phyloP scores from a whole-genome alignment of 2,113 vertebrate genomes.

The Muntiacus reevesi region DNA sequence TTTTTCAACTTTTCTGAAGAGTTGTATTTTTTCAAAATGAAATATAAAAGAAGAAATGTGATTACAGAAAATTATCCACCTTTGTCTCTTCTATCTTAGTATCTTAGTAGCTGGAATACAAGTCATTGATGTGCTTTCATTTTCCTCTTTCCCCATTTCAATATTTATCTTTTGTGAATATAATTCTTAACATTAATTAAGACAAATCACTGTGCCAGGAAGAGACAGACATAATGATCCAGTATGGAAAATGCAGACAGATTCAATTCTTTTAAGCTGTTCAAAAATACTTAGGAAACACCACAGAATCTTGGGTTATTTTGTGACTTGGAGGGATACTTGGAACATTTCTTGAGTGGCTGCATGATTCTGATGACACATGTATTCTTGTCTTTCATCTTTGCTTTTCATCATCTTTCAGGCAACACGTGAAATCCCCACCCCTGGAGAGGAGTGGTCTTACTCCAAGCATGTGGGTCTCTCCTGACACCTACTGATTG shows the following conservation, averaged over 20 bases:
- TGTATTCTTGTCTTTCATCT: background rate
- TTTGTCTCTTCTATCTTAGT: background rate
- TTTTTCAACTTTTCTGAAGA: conserved; percentile 17
- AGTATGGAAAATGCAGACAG: conserved; percentile 31
- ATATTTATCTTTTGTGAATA: background rate
- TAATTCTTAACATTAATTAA: background rate
- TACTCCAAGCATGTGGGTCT: background rate
- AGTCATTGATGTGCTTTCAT: background rate
- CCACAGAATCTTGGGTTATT: conserved; percentile 23
- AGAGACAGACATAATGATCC: background rate
- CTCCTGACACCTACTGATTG: background rate
- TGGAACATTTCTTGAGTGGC: background rate
- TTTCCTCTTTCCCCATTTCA: conserved; percentile 27
- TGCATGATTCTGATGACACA: background rate
- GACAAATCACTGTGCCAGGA: background rate
- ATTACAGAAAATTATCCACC: background rate
- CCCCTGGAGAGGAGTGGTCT: background rate
- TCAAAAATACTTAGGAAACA: conserved; percentile 40
- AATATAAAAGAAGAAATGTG: background rate
- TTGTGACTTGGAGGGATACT: background rate
- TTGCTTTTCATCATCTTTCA: background rate
- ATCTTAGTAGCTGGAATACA: background rate
- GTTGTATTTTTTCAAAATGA: conserved; percentile 6
- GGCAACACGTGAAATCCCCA: background rate
- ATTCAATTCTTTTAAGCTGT: conserved; percentile 5